phyloP scores from a whole-genome alignment of 1,140 invertebrate species.

The Aphelenchoides fujianensis region DNA sequence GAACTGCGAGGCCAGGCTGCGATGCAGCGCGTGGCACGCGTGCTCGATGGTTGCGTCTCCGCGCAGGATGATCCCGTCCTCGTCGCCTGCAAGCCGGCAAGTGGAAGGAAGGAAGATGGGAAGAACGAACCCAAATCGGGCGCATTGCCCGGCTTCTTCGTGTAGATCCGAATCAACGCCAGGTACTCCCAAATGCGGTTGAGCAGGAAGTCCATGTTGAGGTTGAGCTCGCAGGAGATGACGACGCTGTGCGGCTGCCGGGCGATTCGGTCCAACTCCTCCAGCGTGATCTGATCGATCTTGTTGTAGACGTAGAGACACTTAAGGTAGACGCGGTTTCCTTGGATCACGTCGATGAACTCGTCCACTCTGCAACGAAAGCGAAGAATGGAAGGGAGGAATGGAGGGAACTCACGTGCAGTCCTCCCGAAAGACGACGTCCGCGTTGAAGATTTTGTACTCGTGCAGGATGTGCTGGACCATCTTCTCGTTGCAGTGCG shows the following conservation, averaged over 20 bases:
- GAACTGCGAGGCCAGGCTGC: constrained; percentile 82
- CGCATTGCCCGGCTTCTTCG: constrained; percentile 84
- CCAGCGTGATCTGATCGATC: constrained; percentile 98
- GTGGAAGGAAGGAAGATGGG: too few species aligned
- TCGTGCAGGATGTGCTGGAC: constrained; percentile 96
- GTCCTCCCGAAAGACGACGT: constrained; percentile 92
- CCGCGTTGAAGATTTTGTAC: constrained; percentile 98
- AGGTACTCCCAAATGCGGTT: constrained; percentile 90
- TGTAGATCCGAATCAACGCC: constrained; percentile 89
- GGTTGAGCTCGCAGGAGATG: constrained; percentile 97
- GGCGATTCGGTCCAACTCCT: constrained; percentile 93
- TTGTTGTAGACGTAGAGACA: constrained; percentile 82
- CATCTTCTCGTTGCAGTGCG: constrained; percentile 91
- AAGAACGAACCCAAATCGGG: constrained; percentile 55
- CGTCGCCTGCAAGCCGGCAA: constrained; percentile 73
- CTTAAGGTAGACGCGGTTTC: constrained; percentile 91
- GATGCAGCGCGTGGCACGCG: constrained; percentile 88
- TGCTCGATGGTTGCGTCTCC: constrained; percentile 56
- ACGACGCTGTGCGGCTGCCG: constrained; percentile 84
- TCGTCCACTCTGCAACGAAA: constrained; percentile 78
- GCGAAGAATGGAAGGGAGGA: neutral
- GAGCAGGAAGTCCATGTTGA: constrained; percentile 92
- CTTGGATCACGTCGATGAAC: constrained; percentile 96
- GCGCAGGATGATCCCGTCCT: constrained; percentile 67
- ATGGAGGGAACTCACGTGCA: constrained; percentile 67